Evolutionary conservation across 2,888 invertebrate species (phyloP), one percentile per base, ranked within the genome.

Genomic region (Mylabris sibirica): DNA sequence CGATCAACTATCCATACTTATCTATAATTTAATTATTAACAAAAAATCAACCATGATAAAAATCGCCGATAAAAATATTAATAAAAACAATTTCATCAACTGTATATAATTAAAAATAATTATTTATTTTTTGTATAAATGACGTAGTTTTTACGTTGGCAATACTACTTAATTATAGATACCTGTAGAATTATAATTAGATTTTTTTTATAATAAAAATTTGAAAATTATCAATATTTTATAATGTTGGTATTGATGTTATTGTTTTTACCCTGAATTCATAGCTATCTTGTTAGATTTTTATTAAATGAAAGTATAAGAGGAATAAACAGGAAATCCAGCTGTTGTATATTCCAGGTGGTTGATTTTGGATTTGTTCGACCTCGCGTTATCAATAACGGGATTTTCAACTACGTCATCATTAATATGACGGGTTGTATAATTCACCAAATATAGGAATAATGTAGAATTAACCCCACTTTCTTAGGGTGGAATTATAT

Each of bases 321-420:
- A 20, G 17, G 20, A 49, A 49, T 3, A 49, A 20, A 20, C n/a
- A n/a, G 17, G 20, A 49, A 20, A 8, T 20, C 49, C 49, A 9
- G 3, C 49, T 49, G 49, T 49, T n/a, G n/a, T n/a, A n/a, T n/a
- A n/a, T n/a, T 49, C 49, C 22, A 49, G 49, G 49, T 49, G 49
- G 49, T 49, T 49, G 49, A 49, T 49, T 49, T 20, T 49, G 20
- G 49, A 49, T 49, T 49, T 20, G 20, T 49, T 44, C 20, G 49
- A 20, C 49, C 49, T 49, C 49, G 49, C 12, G 12, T 44, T 17
- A 17, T 4, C 4, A 17, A 2, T 49, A 49, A 49, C 49, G 67
- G 59, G 57, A 64, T 64, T 65, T 62, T 44, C 14, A 44, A 26
- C 72, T 49, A 79, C 81, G 80, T 82, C 83, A 82, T 81, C 17